These are phyloP conservation scores for Drosophila equinoxialis DNA, from an alignment of 1,140 invertebrate genomes.

Conservation along the genomic window DNA sequence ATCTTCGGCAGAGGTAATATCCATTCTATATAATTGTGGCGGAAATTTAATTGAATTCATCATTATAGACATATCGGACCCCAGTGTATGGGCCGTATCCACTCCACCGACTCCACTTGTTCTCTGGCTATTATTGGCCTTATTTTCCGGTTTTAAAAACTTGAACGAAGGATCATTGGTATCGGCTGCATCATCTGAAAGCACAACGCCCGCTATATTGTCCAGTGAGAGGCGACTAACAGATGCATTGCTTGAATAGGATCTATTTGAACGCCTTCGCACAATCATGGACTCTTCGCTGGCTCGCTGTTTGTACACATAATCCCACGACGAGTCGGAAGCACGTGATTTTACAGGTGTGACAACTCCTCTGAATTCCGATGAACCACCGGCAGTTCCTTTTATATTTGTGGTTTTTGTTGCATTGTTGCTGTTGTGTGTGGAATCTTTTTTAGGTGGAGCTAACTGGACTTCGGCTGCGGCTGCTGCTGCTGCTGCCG, in stretches of 20 bases:
- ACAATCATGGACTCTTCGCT: conserved; percentile 91
- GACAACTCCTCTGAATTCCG: conserved; percentile 40
- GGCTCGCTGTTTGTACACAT: conserved; percentile 85
- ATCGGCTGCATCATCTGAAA: conserved; percentile 60
- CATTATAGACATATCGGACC: conserved; percentile 57
- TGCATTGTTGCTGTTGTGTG: conserved; percentile 8
- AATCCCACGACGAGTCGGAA: conserved; percentile 84
- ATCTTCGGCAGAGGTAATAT: conserved; percentile 59
- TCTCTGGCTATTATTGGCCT: conserved; percentile 67
- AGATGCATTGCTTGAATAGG: conserved; percentile 89
- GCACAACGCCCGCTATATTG: conserved; percentile 40
- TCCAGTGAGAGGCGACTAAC: conserved; percentile 80
- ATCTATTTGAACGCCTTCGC: conserved; percentile 91
- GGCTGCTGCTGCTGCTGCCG: conserved; percentile 16
- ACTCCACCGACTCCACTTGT: conserved; percentile 24
- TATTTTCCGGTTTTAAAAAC: conserved; percentile 72
- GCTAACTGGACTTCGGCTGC: conserved; percentile 63
- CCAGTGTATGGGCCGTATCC: conserved; percentile 44
- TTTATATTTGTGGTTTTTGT: conserved; percentile 17
- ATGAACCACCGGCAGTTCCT: background rate
- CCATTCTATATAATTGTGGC: background rate
- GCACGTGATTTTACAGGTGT: conserved; percentile 79
- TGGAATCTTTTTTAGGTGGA: conserved; percentile 50
- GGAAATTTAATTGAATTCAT: background rate
- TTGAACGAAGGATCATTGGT: conserved; percentile 60